These are phyloP conservation scores for Eubasilissa splendida DNA, from an alignment of 2,888 invertebrate genomes.

Conservation along the genomic window DNA sequence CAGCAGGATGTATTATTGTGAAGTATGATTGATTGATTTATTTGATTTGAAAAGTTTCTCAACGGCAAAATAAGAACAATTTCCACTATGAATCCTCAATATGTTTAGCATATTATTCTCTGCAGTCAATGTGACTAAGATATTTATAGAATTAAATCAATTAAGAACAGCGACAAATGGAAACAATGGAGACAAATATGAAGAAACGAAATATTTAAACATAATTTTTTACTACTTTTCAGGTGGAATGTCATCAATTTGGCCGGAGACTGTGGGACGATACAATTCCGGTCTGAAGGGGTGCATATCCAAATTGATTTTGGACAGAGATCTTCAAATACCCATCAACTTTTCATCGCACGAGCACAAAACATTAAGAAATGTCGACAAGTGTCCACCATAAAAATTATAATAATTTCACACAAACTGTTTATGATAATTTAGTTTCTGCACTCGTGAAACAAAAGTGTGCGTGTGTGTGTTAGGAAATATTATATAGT, in stretches of 20 bases:
- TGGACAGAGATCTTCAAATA: slow-evolving; percentile 86
- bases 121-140: too few relatives aligned
- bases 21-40: too few relatives aligned
- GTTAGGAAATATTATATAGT: slow-evolving; percentile 26
- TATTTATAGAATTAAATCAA: too few relatives aligned
- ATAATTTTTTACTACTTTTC: slow-evolving; percentile 59
- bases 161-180: too few relatives aligned
- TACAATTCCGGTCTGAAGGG: slow-evolving; percentile 85
- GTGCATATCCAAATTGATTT: slow-evolving; percentile 86
- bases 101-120: too few relatives aligned
- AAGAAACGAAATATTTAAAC: not conserved
- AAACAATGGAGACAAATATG: too few relatives aligned
- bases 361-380: slow-evolving; percentile 74
- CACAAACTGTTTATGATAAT: slow-evolving; percentile 1
- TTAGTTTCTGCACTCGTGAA: slow-evolving; percentile 30
- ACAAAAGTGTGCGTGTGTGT: slow-evolving; percentile 29
- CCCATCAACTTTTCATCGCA: slow-evolving; percentile 79
- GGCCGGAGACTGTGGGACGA: slow-evolving; percentile 79
- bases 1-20: too few relatives aligned
- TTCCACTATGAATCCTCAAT: too few relatives aligned
- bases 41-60: too few relatives aligned
- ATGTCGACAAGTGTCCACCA: slow-evolving; percentile 70
- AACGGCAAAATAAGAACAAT: too few relatives aligned
- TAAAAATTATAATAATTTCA: slow-evolving; percentile 10
- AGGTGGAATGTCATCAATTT: slow-evolving; percentile 88